Evolutionary conservation across 2,113 vertebrate genomes (phyloP).

Genomic region (Atractosteus spatula): DNA sequence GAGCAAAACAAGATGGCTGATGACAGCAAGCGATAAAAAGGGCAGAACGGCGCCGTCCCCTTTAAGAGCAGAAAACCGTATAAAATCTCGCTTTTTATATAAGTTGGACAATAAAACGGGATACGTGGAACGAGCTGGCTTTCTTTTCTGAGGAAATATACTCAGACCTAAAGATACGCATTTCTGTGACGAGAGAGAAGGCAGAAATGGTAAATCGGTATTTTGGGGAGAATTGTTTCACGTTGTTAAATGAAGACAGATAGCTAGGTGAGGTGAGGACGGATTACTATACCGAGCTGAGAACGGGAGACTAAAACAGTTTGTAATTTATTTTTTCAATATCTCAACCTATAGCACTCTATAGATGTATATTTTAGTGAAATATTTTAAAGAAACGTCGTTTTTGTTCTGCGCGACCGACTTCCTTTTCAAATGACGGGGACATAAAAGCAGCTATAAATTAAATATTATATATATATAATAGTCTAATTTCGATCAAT

Average conservation of each 20-base stretch:
- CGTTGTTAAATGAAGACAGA: background rate
- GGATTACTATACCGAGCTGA: too few species aligned
- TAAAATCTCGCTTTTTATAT: slow-evolving; percentile 52
- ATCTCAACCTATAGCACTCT: background rate
- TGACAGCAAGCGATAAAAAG: slow-evolving; percentile 68
- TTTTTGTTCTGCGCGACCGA: background rate
- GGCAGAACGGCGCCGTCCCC: slow-evolving; percentile 64
- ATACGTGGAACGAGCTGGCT: too few species aligned
- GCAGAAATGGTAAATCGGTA: slow-evolving; percentile 47
- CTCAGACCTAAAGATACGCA: too few species aligned
- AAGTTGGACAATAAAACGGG: slow-evolving; percentile 12
- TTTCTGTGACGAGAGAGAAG: slow-evolving; percentile 37
- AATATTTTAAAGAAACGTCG: background rate
- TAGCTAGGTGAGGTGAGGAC: too few species aligned
- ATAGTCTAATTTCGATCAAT: slow-evolving; percentile 1
- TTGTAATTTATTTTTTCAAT: too few species aligned
- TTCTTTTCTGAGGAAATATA: slow-evolving; percentile 9
- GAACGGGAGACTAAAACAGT: too few species aligned
- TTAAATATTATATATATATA: background rate
- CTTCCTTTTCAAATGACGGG: background rate
- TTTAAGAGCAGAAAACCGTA: slow-evolving; percentile 59
- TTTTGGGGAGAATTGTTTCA: slow-evolving; percentile 21
- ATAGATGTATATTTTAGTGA: background rate
- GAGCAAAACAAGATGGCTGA: slow-evolving; percentile 61
- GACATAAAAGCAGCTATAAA: background rate